These are phyloP conservation scores for Lates calcarifer DNA, from an alignment of 2,113 vertebrate genomes.

Conservation along the genomic window DNA sequence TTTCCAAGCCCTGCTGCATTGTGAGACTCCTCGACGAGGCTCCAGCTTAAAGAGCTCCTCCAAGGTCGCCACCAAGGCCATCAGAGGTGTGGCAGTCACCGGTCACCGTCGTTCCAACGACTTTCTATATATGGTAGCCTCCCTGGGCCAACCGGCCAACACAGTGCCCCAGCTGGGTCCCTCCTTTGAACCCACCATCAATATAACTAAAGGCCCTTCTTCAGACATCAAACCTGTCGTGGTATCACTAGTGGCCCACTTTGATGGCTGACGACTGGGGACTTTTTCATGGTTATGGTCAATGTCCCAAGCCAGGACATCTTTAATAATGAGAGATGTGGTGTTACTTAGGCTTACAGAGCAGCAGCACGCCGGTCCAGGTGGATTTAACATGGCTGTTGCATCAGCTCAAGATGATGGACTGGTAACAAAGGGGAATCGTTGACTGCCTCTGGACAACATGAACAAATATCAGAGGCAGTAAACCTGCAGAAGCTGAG, in stretches of 20 bases:
- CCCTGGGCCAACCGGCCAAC: conserved; percentile 54
- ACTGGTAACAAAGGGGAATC: conserved; percentile 11
- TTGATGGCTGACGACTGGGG: conserved; percentile 51
- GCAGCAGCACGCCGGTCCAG: background rate
- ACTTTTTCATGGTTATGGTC: background rate
- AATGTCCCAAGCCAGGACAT: background rate
- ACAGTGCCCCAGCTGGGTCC: conserved; percentile 51
- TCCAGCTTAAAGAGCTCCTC: conserved; percentile 80
- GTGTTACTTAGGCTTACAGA: conserved; percentile 15
- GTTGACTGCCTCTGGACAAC: conserved; percentile 22
- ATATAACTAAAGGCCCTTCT: conserved; percentile 48
- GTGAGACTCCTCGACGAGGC: conserved; percentile 57
- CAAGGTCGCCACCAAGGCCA: conserved; percentile 68
- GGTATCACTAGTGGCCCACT: conserved; percentile 72
- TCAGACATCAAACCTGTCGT: conserved; percentile 57
- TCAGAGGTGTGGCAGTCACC: conserved; percentile 33
- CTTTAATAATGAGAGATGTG: conserved; percentile 28
- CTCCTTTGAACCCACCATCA: conserved; percentile 45
- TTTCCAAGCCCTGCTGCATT: conserved; percentile 82
- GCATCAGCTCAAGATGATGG: conserved; percentile 38
- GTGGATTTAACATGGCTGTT: conserved; percentile 47
- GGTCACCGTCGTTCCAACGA: conserved; percentile 50
- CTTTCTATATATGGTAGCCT: conserved; percentile 77
- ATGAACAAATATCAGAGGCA: conserved; percentile 17
- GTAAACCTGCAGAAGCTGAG: conserved; percentile 25